A percentile compares a stretch with the other conserved stretches of the same genome.
Evolutionary conservation across 2,888 invertebrate species (phyloP).

Genomic region (Tryphoninae sp.): DNA sequence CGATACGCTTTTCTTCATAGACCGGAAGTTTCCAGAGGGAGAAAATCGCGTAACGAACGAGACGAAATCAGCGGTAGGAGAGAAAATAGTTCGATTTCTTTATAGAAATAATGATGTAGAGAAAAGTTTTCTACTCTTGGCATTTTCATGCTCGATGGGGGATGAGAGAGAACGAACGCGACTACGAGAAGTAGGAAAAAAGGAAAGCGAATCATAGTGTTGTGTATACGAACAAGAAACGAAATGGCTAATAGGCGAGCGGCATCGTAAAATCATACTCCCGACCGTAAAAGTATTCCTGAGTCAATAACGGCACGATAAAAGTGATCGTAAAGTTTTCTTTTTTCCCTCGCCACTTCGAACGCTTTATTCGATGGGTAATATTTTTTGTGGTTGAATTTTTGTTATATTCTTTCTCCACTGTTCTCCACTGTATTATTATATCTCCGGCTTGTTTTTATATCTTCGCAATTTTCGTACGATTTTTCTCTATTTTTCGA

Average conservation of each 20-base stretch:
- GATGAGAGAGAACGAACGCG: neutral
- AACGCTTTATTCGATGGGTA: constrained; percentile 48
- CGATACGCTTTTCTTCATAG: constrained; percentile 1
- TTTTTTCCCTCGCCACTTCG: constrained; percentile 18
- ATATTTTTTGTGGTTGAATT: constrained; percentile 55
- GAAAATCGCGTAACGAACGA: constrained; percentile 32
- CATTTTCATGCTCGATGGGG: constrained; percentile 19
- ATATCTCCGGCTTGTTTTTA: neutral
- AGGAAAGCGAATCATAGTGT: constrained; percentile 35
- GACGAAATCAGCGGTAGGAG: neutral
- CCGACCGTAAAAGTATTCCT: constrained; percentile 67
- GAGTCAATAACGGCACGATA: constrained; percentile 70
- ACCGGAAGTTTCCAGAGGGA: constrained; percentile 28
- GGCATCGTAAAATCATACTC: constrained; percentile 70
- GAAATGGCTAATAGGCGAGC: constrained; percentile 67
- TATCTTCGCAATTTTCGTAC: constrained; percentile 22
- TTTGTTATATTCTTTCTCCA: constrained; percentile 14
- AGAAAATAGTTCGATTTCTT: constrained; percentile 44
- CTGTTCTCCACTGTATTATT: constrained; percentile 5
- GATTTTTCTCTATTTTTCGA: neutral
- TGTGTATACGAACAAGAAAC: constrained; percentile 50
- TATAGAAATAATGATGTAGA: constrained; percentile 50
- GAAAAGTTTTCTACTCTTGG: constrained; percentile 28
- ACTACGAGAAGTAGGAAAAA: constrained; percentile 6
- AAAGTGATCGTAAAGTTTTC: constrained; percentile 67